These are phyloP conservation scores for Philereme transversata DNA, from an alignment of 2,888 invertebrate species.

Conservation along the genomic window DNA sequence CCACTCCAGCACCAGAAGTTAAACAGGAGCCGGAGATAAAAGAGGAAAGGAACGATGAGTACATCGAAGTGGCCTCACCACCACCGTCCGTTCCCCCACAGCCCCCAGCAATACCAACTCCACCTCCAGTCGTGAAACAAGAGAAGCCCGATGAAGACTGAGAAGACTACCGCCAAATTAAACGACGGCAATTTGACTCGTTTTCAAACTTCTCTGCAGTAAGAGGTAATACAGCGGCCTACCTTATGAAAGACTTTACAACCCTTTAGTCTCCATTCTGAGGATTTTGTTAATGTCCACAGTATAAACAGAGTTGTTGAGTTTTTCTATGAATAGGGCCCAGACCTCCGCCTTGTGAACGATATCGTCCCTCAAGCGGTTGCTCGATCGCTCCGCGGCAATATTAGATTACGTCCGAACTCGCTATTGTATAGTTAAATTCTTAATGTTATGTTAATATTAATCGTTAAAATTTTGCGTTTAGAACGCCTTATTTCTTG, in stretches of 20 bases:
- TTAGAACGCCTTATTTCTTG: constrained; percentile 74
- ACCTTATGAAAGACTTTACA: background rate
- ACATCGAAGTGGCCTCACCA: constrained; percentile 78
- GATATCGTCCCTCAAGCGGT: constrained; percentile 73
- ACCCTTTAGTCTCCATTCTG: background rate
- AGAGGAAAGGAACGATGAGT: constrained; percentile 76
- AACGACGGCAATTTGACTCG: background rate
- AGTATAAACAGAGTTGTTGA: background rate
- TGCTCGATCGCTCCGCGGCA: constrained; percentile 65
- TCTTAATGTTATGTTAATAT: constrained; percentile 57
- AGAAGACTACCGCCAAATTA: background rate
- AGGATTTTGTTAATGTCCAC: background rate
- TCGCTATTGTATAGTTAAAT: constrained; percentile 59
- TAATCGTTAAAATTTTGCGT: constrained; percentile 74
- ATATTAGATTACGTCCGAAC: constrained; percentile 82
- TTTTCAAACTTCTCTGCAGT: constrained; percentile 1
- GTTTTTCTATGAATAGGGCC: constrained; percentile 7
- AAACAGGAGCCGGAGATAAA: constrained; percentile 75
- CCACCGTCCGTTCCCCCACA: constrained; percentile 50
- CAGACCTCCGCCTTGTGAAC: constrained; percentile 41
- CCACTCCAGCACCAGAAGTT: constrained; percentile 53
- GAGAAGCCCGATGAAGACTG: constrained; percentile 71
- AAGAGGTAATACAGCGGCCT: background rate
- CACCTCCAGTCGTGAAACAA: constrained; percentile 65
- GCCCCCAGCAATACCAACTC: constrained; percentile 45